A percentile compares a stretch with the other conserved stretches of the same genome.
Evolutionary conservation across 1,140 invertebrate species (phyloP).

Genomic region (Diabrotica virgifera): DNA sequence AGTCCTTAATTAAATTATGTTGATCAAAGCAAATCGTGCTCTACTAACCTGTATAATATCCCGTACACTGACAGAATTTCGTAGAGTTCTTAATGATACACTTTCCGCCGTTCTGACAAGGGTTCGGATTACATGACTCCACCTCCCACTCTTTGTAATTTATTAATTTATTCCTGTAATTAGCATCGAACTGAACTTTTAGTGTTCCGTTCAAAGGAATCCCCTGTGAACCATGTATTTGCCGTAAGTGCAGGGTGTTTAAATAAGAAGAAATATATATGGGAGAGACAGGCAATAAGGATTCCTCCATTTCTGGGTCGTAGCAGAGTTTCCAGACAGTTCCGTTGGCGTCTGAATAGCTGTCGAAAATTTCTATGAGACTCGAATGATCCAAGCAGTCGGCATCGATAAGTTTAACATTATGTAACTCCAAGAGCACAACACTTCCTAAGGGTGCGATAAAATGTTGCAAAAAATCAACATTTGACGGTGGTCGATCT

Average conservation of each 20-base stretch:
- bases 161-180: constrained; percentile 60
- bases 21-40: constrained; percentile 58
- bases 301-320: constrained; percentile 39
- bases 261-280: constrained; percentile 62
- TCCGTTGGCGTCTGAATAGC: constrained; percentile 64
- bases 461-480: constrained; percentile 55
- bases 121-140: constrained; percentile 66
- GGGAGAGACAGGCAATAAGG: constrained; percentile 46
- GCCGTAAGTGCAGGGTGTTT: constrained; percentile 57
- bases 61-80: constrained; percentile 61
- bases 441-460: constrained; percentile 57
- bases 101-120: constrained; percentile 64
- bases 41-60: constrained; percentile 57
- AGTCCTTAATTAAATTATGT: too few relatives aligned
- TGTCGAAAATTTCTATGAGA: constrained; percentile 61
- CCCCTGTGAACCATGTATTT: constrained; percentile 49
- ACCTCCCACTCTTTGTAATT: constrained; percentile 54
- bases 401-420: constrained; percentile 47
- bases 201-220: constrained; percentile 56
- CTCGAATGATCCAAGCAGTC: constrained; percentile 48
- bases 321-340: constrained; percentile 63
- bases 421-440: constrained; percentile 54
- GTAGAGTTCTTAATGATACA: constrained; percentile 55
- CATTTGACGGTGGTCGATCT: constrained; percentile 48
- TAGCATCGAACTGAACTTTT: constrained; percentile 51